Base-by-base conservation (phyloP, 1,140 invertebrate genomes). In the Drosophila suzukii region DNA sequence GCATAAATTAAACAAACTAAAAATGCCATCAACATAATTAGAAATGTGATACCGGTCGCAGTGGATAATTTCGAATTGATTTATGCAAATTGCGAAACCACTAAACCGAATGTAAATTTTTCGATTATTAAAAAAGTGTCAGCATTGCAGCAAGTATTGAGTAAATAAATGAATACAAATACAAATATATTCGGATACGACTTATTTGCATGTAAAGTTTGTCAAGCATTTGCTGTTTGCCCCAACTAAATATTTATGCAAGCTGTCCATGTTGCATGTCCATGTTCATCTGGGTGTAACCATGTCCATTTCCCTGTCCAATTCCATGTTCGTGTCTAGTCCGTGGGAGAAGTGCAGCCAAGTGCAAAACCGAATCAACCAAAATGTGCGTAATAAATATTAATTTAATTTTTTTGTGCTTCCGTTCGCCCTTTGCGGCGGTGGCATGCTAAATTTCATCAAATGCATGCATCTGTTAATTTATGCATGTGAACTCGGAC, bases 291-390 rank as follows among this genome's bases (percentile, higher is more conserved):
- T 57, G 54, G 24, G 38, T 74, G 56, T 54, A 55, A 36, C 30
- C 30, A 54, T 27, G 13, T 44, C 43, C 15, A 17, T 44, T 44
- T 30, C 20, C 39, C 4, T 34, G 30, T 34, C 49, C 50, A 53
- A 15, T 15, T 53, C 32, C 30, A 60, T 27, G 56, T 24, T 27
- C n/a, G 27, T 34, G 54, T 47, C 55, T 49, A 44, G 46, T 70
- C 63, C 51, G 57, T 49, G 66, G 56, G 32, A 43, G 30, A 71
- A 60, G 65, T 67, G 70, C 72, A 65, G 58, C 67, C 79, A 86
- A 88, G 83, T 79, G 83, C 71, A 79, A 88, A 88, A 77, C 83
- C 83, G 88, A 88, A 88, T 80, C 78, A 77, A 88, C 83, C 83
- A 80, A 88, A 88, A 82, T 74, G 70, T 79, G 62, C 57, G 67